Base-by-base conservation (phyloP, 2,113 vertebrate species). In the Rhinoptilus africanus region DNA sequence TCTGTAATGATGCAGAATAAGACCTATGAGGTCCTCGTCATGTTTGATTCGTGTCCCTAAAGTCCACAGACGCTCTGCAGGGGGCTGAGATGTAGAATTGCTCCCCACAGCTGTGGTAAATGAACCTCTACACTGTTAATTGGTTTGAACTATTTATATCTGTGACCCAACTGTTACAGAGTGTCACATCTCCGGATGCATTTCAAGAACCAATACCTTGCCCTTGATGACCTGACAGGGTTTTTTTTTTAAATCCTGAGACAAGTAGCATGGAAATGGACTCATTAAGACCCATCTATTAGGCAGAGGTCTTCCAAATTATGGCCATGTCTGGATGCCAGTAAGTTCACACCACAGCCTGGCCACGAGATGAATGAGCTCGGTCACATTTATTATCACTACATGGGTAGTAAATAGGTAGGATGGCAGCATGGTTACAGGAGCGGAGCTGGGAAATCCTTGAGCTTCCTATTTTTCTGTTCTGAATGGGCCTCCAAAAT, bases 321-420 rank as follows among this genome's bases (percentile, higher is more conserved):
- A 14, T 4, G 35, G 27, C 48, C 13, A 0, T 10, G 15, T 28
- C 82, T 88, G 50, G 22, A 50, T 78, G 14, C 15, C 18, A 21
- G 14, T 28, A 18, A 47, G 18, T 66, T 89, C 50, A 32, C 26
- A 34, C 14, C 18, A 6, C 28, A 14, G 10, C 39, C 43, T 64
- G 43, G 75, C 47, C 64, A n/a, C 14, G 3, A 9, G 12, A 34
- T 39, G n/a, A 24, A 19, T 19, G 32, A 56, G 5, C 53, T 50
- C 20, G 19, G 30, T 8, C 57, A 12, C 45, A 2, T 59, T 56
- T 90, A 34, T 45, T 54, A 5, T 53, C n/a, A 7, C 21, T 56
- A 0, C 7, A 10, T 1, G 0, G 13, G 39, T 22, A 66, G 72
- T 22, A 53, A 59, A 41, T n/a, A 7, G 1, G 6, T 45, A 30